These are phyloP conservation scores for Aramus guarauna DNA, from an alignment of 2,113 vertebrate genomes.

Conservation along the genomic window DNA sequence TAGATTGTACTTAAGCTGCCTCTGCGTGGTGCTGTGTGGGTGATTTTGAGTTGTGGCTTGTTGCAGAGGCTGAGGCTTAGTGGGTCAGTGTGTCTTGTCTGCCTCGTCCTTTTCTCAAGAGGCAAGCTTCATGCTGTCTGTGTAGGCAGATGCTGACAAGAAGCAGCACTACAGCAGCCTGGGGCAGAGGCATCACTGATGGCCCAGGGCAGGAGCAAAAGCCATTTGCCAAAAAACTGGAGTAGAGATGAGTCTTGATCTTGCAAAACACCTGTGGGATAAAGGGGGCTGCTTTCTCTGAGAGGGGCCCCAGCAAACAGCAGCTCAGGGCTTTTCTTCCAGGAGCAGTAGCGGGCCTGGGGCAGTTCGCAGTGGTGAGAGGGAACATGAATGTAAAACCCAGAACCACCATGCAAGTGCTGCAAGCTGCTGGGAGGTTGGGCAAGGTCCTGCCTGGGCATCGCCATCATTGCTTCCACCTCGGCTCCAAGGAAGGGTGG, in stretches of 20 bases:
- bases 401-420: accelerated
- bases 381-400: background rate
- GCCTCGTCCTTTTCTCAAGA: accelerated
- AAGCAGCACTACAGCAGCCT: background rate
- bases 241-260: background rate
- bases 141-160: background rate
- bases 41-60: background rate
- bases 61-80: background rate
- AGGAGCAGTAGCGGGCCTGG: background rate
- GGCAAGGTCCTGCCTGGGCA: accelerated
- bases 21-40: conserved; percentile 40
- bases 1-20: conserved; percentile 72
- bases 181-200: background rate
- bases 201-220: background rate
- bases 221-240: background rate
- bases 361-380: background rate
- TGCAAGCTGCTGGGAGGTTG: background rate
- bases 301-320: background rate
- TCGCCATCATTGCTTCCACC: background rate
- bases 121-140: accelerated
- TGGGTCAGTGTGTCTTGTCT: background rate
- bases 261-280: background rate
- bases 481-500: background rate
- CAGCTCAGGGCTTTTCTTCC: background rate
- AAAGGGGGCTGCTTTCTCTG: background rate